Conservation (phyloP, 2,113 vertebrate species). For the Romanogobio albipinnatus region DNA sequence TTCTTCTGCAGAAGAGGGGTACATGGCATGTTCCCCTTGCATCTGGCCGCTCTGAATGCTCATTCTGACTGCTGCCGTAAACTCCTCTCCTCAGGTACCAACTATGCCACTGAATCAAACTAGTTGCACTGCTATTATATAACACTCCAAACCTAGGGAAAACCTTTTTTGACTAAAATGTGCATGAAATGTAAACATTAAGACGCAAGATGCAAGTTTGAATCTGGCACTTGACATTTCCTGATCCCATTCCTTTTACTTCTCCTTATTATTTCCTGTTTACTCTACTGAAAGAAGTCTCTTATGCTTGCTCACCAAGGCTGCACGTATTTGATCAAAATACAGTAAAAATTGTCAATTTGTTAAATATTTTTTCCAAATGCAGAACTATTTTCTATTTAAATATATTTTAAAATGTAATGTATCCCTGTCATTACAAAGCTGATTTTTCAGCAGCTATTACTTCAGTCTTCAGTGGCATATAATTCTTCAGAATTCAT, state of each 20-base stretch:
- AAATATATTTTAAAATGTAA: too few species aligned
- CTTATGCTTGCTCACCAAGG: too few species aligned
- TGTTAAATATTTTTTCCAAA: too few species aligned
- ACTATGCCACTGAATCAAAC: neutral
- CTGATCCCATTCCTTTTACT: neutral
- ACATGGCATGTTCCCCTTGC: slow-evolving; percentile 95
- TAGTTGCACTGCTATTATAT: neutral
- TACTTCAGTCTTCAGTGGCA: too few species aligned
- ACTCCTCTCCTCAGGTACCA: slow-evolving; percentile 89
- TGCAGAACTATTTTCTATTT: too few species aligned
- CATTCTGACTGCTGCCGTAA: slow-evolving; percentile 96
- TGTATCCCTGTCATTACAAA: too few species aligned
- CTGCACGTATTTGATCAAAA: too few species aligned
- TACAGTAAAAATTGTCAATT: too few species aligned
- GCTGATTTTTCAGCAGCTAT: too few species aligned
- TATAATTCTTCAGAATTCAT: too few species aligned
- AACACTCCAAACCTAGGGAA: neutral
- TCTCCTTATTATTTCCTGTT: neutral
- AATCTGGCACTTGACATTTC: neutral
- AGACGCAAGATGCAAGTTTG: neutral
- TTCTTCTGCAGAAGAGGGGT: slow-evolving; percentile 83
- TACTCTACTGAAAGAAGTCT: too few species aligned
- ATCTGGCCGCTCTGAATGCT: slow-evolving; percentile 92
- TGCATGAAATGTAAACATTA: neutral
- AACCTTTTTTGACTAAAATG: neutral